phyloP scores from a whole-genome alignment of 1,140 invertebrate species.

The Drosophila rufa region DNA sequence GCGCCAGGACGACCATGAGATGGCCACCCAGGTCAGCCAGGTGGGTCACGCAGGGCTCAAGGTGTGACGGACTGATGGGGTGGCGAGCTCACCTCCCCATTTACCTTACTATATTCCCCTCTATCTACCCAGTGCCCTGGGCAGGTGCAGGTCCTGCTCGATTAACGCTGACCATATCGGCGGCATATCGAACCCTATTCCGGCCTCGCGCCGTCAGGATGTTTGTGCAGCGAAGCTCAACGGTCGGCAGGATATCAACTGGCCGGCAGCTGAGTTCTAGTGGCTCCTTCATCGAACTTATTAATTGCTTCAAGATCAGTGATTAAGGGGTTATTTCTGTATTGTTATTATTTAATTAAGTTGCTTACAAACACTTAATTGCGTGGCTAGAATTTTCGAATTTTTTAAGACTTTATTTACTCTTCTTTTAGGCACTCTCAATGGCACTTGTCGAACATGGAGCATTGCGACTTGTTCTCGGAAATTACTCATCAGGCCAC shows the following conservation, averaged over 20 bases:
- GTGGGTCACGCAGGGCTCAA: conserved; percentile 16
- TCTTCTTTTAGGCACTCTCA: conserved; percentile 34
- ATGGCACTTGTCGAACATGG: conserved; percentile 36
- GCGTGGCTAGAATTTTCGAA: background rate
- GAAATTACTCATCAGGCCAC: conserved; percentile 72
- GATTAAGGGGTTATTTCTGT: conserved; percentile 7
- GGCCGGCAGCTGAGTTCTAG: conserved; percentile 6
- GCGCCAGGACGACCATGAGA: conserved; percentile 49
- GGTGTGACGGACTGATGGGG: conserved; percentile 1
- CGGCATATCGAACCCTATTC: conserved; percentile 1
- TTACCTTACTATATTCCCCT: too few relatives aligned
- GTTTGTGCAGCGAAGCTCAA: conserved; percentile 42
- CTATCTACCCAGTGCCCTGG: too few relatives aligned
- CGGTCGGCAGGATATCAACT: conserved; percentile 14
- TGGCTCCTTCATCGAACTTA: conserved; percentile 1
- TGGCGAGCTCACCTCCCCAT: background rate
- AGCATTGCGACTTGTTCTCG: conserved; percentile 63
- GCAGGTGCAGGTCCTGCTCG: conserved; percentile 65
- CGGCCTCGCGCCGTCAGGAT: conserved; percentile 1
- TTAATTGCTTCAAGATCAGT: conserved; percentile 1
- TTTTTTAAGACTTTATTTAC: background rate
- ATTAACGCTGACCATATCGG: conserved; percentile 61
- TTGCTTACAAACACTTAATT: background rate
- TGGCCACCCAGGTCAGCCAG: conserved; percentile 31
- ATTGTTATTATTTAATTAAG: background rate